Evolutionary conservation across 2,113 vertebrate genomes (phyloP), one percentile per base, ranked within the genome.

Genomic region (Dascyllus trimaculatus): DNA sequence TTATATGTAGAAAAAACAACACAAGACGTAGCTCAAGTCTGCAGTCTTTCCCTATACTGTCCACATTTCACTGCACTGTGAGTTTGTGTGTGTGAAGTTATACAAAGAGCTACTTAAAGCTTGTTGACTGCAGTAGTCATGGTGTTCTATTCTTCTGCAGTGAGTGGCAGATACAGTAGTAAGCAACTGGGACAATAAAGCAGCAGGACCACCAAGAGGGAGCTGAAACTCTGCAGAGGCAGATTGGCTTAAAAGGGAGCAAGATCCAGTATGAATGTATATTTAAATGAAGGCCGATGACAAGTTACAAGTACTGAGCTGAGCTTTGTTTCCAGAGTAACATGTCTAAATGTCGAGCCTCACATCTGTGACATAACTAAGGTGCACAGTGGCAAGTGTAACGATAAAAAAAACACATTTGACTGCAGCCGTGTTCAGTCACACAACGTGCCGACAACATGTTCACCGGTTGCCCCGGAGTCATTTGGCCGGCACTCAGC

Each of bases 111-210:
- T 64, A 21, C 69, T 59, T 68, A 58, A 75, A 72, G 71, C 63
- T 9, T 92, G 91, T 92, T 89, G 88, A 81, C 72, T 69, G 57
- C 66, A 51, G 93, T 93, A 68, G 91, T 81, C 93, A 93, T 91
- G 87, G 89, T 59, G 71, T 79, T 78, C 45, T 53, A 87, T 89
- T 90, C 82, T 87, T 77, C 77, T 74, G n/a, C 63, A 6, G 35
- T 87, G 68, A 82, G 22, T 90, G 76, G 54, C 84, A 82, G 56
- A 61, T 75, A 83, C 69, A 85, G 82, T 73, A 63, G 79, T 46
- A 46, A 75, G 43, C 60, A 70, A 58, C 60, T 78, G 75, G 65
- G 56, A 90, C 80, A 91, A 91, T 85, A 77, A 88, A 88, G 71
- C 54, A 70, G 65, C 75, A 35, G 46, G 63, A 66, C 62, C 71